phyloP scores from a whole-genome alignment of 2,797 vertebrate species.

The Macropus fuliginosus region DNA sequence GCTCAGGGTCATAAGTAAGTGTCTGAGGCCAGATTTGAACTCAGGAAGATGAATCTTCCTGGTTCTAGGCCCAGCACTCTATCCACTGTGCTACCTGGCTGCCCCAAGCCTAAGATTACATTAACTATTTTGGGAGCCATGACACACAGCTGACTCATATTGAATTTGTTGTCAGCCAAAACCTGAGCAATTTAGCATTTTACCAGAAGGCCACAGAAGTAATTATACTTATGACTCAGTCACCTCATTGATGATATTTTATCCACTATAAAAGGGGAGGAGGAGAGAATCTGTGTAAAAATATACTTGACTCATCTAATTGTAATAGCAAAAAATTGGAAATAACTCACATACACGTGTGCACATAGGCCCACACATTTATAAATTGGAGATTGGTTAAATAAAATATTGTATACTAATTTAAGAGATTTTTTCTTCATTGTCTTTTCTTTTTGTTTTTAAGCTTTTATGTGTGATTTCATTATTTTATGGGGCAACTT shows the following conservation, averaged over 20 bases:
- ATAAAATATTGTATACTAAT: background rate
- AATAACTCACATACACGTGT: background rate
- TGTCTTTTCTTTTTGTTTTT: background rate
- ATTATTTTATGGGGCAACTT: background rate
- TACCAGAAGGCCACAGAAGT: background rate
- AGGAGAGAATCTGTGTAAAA: background rate
- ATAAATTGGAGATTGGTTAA: background rate
- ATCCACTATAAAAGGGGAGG: background rate
- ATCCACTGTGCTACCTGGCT: background rate
- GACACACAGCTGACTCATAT: background rate
- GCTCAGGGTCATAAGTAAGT: background rate
- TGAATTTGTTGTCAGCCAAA: background rate
- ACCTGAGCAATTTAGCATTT: background rate
- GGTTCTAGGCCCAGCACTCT: background rate
- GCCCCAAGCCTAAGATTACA: background rate
- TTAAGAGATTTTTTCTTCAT: background rate
- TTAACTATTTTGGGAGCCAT: background rate
- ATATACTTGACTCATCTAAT: background rate
- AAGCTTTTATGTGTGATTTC: too few species aligned
- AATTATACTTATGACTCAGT: background rate
- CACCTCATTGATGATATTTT: background rate
- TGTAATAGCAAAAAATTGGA: background rate
- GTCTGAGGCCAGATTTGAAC: background rate
- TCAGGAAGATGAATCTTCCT: background rate
- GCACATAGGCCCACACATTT: background rate